Percentiles rank a stretch among this genome's conserved stretches.
phyloP scores from a whole-genome alignment of 2,797 vertebrate genomes.

The Spinus pinus region DNA sequence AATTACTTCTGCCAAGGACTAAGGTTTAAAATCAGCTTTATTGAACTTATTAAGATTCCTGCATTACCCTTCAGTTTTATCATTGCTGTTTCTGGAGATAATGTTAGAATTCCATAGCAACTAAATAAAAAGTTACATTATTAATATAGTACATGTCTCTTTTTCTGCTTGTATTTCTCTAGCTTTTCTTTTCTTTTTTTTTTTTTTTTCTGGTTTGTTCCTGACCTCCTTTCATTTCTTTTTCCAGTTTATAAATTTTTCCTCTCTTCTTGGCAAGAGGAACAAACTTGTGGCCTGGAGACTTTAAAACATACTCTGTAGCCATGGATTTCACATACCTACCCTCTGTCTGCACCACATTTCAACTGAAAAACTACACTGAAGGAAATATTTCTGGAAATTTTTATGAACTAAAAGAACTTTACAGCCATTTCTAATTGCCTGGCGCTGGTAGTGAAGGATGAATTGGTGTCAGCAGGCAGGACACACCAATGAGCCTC shows the following conservation, averaged over 20 bases:
- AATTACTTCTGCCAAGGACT: not conserved
- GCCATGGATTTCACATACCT: slow-evolving; percentile 49
- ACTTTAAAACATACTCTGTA: slow-evolving; percentile 20
- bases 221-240: slow-evolving; percentile 24
- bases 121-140: not conserved
- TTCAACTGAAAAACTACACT: slow-evolving; percentile 14
- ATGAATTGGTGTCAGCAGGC: not conserved
- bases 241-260: slow-evolving; percentile 44
- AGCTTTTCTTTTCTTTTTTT: not conserved
- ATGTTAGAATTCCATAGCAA: not conserved
- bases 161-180: not conserved
- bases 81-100: not conserved
- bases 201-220: slow-evolving; percentile 14
- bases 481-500: not conserved
- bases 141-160: not conserved
- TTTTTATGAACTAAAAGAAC: slow-evolving; percentile 23
- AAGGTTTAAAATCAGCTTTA: not conserved
- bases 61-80: not conserved
- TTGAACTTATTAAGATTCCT: not conserved
- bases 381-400: slow-evolving; percentile 50
- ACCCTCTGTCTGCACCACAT: not conserved
- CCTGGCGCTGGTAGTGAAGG: slow-evolving; percentile 14
- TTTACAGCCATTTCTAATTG: slow-evolving; percentile 7
- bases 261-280: slow-evolving; percentile 34
- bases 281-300: not conserved